These are phyloP conservation scores for Euborellia annulipes DNA, from an alignment of 1,140 invertebrate species.

Conservation along the genomic window DNA sequence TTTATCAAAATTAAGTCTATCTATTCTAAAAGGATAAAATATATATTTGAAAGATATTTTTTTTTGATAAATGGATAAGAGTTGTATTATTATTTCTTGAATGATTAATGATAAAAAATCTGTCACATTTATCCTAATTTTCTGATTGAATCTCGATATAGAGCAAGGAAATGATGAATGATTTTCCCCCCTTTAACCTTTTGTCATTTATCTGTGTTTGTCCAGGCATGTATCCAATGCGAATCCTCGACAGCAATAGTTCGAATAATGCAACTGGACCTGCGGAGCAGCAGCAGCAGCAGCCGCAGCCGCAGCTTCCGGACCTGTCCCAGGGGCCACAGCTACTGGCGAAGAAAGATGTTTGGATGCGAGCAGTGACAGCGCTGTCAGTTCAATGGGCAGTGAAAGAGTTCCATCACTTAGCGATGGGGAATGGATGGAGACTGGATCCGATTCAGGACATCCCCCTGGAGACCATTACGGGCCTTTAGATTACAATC, in stretches of 20 bases:
- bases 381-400: constrained; percentile 80
- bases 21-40: too few relatives aligned
- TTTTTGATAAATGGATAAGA: too few relatives aligned
- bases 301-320: constrained; percentile 16
- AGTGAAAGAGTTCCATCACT: constrained; percentile 74
- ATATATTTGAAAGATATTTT: too few relatives aligned
- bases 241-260: constrained; percentile 54
- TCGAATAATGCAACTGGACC: constrained; percentile 27
- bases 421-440: constrained; percentile 78
- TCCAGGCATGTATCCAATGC: constrained; percentile 71
- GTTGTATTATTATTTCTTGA: too few relatives aligned
- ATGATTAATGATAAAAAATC: too few relatives aligned
- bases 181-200: too few relatives aligned
- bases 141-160: too few relatives aligned
- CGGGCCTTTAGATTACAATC: constrained; percentile 31
- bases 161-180: too few relatives aligned
- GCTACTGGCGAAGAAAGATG: constrained; percentile 33
- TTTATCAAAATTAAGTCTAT: too few relatives aligned
- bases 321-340: constrained; percentile 7
- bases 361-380: constrained; percentile 67
- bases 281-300: constrained; percentile 21
- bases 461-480: constrained; percentile 41
- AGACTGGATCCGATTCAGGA: constrained; percentile 66
- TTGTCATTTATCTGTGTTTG: too few relatives aligned
- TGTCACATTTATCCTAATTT: too few relatives aligned